A percentile compares a stretch with the other conserved stretches of the same genome.
Evolutionary conservation across 2,113 vertebrate genomes (phyloP).

Genomic region (Gila orcuttii): DNA sequence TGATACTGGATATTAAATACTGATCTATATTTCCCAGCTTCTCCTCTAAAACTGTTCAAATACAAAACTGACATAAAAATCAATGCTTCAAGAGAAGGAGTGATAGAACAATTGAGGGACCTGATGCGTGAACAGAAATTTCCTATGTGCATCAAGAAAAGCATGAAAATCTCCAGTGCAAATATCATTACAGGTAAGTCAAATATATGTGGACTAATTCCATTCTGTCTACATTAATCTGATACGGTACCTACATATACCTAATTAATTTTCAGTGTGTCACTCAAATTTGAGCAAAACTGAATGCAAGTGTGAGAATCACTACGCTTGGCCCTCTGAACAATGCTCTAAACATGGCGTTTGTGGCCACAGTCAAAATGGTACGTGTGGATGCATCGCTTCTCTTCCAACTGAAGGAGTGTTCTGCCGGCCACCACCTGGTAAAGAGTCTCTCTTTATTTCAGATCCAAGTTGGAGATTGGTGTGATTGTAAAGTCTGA

Average conservation of each 20-base stretch:
- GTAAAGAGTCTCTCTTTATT: not conserved
- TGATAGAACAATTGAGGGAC: not conserved
- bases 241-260: not conserved
- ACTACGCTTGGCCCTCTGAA: not conserved
- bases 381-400: not conserved
- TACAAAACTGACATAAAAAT: not conserved
- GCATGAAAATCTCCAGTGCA: not conserved
- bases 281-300: not conserved
- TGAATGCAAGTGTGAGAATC: not conserved
- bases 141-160: not conserved
- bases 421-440: not conserved
- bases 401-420: not conserved
- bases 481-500: fast-evolving
- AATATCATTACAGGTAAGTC: not conserved
- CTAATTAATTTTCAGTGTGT: not conserved
- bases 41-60: conserved; percentile 14
- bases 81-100: not conserved
- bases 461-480: not conserved
- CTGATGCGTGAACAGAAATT: not conserved
- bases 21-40: not conserved
- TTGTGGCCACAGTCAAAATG: not conserved
- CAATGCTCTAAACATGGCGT: not conserved
- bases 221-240: not conserved
- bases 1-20: not conserved
- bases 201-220: fast-evolving